Percentiles rank a stretch among this genome's conserved stretches.
Conservation (phyloP, 23 tunicate species). For the Halocynthia roretzi region DNA sequence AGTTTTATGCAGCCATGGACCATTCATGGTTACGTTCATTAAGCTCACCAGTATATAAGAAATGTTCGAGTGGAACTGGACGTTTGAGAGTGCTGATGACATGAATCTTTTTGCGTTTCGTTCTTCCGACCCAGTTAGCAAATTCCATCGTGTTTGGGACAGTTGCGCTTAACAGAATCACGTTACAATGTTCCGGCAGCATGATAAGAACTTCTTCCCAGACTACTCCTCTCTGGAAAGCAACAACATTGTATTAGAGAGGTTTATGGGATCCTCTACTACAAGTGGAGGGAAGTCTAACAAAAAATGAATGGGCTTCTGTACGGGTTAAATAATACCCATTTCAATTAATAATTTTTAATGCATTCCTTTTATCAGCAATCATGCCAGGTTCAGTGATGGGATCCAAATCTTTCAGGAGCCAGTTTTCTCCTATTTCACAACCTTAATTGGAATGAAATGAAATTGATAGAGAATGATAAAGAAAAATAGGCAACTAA, state of each 20-base stretch:
- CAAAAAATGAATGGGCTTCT: no score
- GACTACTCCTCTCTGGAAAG: conserved; percentile 76
- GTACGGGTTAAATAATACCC: no score
- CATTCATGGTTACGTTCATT: no score
- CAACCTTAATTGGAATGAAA: no score
- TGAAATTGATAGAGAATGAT: no score
- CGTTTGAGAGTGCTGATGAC: conserved; percentile 92
- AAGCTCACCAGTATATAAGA: conserved; percentile 71
- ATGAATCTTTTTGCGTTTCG: conserved; percentile 68
- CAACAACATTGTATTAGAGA: neutral
- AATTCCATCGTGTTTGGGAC: conserved; percentile 92
- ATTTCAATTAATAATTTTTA: no score
- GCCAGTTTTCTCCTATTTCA: no score
- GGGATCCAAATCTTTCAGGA: no score
- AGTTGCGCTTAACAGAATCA: conserved; percentile 89
- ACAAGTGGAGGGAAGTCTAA: neutral
- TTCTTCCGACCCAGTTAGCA: conserved; percentile 96
- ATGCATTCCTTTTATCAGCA: no score
- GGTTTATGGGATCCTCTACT: neutral
- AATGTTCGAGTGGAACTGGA: conserved; percentile 93
- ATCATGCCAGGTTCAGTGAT: no score
- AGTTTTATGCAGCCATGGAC: no score
- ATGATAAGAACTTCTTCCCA: conserved; percentile 99
- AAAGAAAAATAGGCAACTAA: neutral
- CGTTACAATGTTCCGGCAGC: conserved; percentile 91